These are phyloP conservation scores for Diachrysia chrysitis DNA, from an alignment of 2,888 invertebrate species.

Conservation along the genomic window DNA sequence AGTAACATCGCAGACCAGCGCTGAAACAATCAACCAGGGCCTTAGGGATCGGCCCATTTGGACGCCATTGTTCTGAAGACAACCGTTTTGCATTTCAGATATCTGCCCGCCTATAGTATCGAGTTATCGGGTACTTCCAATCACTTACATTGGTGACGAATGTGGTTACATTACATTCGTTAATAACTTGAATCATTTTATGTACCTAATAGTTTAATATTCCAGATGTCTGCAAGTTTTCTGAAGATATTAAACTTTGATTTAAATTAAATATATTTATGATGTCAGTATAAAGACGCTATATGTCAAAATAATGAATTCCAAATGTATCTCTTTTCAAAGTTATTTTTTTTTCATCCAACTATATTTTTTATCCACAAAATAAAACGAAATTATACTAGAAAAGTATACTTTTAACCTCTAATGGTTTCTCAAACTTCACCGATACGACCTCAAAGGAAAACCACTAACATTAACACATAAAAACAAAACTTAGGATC, in stretches of 20 bases:
- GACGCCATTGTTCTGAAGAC: constrained; percentile 66
- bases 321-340: no score
- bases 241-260: no score
- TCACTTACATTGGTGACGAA: constrained; percentile 12
- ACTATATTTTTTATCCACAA: neutral
- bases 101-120: constrained; percentile 22
- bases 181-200: neutral
- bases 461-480: constrained; percentile 24
- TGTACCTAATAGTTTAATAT: no score
- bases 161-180: neutral
- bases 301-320: no score
- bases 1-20: constrained; percentile 38
- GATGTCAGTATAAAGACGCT: no score
- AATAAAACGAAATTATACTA: neutral
- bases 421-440: neutral
- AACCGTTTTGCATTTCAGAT: constrained; percentile 51
- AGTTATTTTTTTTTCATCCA: neutral
- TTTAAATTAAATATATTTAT: no score
- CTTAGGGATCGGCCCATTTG: constrained; percentile 72
- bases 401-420: neutral
- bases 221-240: no score
- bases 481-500: constrained; percentile 47
- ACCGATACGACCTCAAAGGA: constrained; percentile 17
- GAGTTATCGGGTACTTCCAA: constrained; percentile 9
- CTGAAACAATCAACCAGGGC: constrained; percentile 68